Percentiles rank a stretch among this genome's conserved stretches.
These are phyloP conservation scores for Eumerus sabulonum DNA, from an alignment of 2,888 invertebrate species.

Conservation along the genomic window DNA sequence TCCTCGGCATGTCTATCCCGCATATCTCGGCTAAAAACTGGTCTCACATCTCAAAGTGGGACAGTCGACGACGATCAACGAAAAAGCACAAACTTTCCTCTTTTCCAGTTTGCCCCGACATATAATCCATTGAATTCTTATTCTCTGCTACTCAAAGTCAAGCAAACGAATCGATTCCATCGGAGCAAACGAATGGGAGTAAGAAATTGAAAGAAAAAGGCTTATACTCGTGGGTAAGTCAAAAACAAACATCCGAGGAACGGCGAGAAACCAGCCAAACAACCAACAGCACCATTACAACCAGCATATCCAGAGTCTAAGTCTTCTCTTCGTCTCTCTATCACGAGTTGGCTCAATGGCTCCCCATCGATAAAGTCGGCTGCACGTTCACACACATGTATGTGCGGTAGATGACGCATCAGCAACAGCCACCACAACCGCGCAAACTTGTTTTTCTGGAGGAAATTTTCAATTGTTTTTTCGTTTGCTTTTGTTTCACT, in stretches of 20 bases:
- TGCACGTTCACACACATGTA: conserved; percentile 19
- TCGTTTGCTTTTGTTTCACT: neutral
- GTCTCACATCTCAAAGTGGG: conserved; percentile 48
- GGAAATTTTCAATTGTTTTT: conserved; percentile 51
- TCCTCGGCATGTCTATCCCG: conserved; percentile 3
- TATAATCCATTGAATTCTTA: conserved; percentile 47
- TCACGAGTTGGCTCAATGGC: neutral
- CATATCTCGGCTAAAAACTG: conserved; percentile 34
- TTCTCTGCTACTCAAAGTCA: conserved; percentile 7
- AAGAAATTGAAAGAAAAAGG: no score
- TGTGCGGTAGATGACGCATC: conserved; percentile 60
- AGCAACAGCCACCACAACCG: conserved; percentile 35
- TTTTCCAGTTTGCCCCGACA: conserved; percentile 21
- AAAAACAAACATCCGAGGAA: conserved; percentile 29
- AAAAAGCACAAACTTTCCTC: conserved; percentile 48
- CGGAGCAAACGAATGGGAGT: no score
- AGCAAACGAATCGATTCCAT: no score
- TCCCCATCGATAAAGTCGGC: conserved; percentile 14
- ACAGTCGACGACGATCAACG: conserved; percentile 27
- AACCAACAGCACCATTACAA: conserved; percentile 48
- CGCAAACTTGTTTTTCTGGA: conserved; percentile 55
- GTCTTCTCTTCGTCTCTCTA: conserved; percentile 5
- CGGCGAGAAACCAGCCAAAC: conserved; percentile 43
- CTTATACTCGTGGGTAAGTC: conserved; percentile 5
- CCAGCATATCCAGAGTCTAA: conserved; percentile 1